Evolutionary conservation across 2,797 vertebrate species (phyloP), one percentile per base, ranked within the genome.

Genomic region (Artibeus lituratus): DNA sequence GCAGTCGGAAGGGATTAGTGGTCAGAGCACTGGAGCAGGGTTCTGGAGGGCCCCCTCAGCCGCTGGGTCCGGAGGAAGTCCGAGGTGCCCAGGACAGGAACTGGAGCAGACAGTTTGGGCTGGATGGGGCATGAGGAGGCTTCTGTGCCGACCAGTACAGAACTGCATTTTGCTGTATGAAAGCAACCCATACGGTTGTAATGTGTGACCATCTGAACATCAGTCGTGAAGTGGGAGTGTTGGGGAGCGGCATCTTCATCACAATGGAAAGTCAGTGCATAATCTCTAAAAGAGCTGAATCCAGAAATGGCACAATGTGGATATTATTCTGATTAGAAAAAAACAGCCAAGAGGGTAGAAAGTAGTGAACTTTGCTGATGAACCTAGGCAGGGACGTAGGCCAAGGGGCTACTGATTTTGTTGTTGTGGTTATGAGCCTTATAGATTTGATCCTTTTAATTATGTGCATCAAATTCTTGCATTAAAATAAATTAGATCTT

Each of bases 401-500:
- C 24, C 32, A 47, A 83, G 57, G 78, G 67, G 53, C 78, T 42
- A 42, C 39, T 49, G 44, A 42, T 49, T 47, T 55, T 78, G 4
- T 53, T 78, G 44, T 16, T 76, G 55, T 83, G 82, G 47, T 35
- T 82, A n/a, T 21, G 74, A 69, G 42, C 15, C 57, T 89, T 42
- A 14, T 5, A 78, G 29, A 53, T 87, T 83, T 88, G 53, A 94
- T 73, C 89, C 53, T 95, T 85, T 12, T 55, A 87, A 22, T 62
- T 47, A 19, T 44, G 51, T 81, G 26, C 32, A 10, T 42, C 12
- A 47, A 88, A 39, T 57, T 47, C 15, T 76, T 72, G 35, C 10
- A 49, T 82, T 72, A 91, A 93, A 77, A 26, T 86, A 91, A 78
- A 89, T 88, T 69, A 44, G 44, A 82, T 32, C 83, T 92, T 87